Base-by-base conservation (phyloP, 1,140 invertebrate species). In the Homalodisca vitripennis region DNA sequence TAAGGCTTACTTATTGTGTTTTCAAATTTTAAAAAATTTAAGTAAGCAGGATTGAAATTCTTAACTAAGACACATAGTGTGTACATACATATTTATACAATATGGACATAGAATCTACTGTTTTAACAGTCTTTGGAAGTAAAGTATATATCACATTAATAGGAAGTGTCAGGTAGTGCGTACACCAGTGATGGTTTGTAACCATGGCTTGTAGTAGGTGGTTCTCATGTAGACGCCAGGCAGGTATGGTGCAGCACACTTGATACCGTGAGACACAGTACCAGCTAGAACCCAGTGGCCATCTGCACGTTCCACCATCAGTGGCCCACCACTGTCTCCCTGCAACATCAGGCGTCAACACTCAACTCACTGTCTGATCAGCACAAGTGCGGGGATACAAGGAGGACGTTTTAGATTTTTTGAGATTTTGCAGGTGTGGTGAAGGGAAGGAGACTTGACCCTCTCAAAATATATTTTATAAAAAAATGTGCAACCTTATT, bases 211-310 rank as follows among this genome's bases (percentile, higher is more conserved):
- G 80, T 94, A 97, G 77, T 85, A 94, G 0, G 92, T 92, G 66
- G 94, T 95, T 70, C 92, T 85, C 94, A 97, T 96, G 78, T 97
- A 97, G 1, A 96, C 93, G 31, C 93, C 93, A 0, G 92, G 92
- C 64, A 95, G 79, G 77, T 92, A 94, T 0, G 93, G 92, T 30
- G 93, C 91, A 0, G 94, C 95, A 77, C 95, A 98, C 76, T 94
- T 94, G 71, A 95, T 97, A 14, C 96, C 96, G 80, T 98, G 96
- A 3, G 95, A 97, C 0, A 98, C 94, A 0, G 95, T 96, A 13
- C 95, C 96, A 1, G 92, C 92, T 2, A 98, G 81, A 68, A 94
- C 87, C 88, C 94, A 98, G 68, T 89, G 86, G 17, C 93, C 93
- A 74, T 96, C 92, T 0, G 87, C 82, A 68, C 92, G 81, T 77